Evolutionary conservation across 2,888 invertebrate genomes (phyloP).

Genomic region (Ypsolopha sequella): DNA sequence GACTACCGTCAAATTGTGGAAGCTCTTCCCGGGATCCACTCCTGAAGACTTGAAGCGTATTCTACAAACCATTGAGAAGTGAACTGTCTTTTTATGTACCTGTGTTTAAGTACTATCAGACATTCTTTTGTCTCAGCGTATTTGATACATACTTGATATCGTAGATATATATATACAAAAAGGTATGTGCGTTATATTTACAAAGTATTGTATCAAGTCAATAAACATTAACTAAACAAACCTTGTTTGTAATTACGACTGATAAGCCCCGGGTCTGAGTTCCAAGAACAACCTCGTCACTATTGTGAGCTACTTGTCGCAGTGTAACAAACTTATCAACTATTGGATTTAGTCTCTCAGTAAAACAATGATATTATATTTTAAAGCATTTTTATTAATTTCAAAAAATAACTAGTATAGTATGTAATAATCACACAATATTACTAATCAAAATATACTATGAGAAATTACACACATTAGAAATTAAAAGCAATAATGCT

Average conservation of each 20-base stretch:
- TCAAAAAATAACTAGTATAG: constrained; percentile 63
- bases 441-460: constrained; percentile 56
- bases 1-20: constrained; percentile 21
- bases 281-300: too few relatives aligned
- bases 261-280: neutral
- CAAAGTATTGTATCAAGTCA: neutral
- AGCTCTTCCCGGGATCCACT: constrained; percentile 19
- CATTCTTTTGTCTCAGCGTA: too few relatives aligned
- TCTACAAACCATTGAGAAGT: neutral
- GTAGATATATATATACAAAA: neutral
- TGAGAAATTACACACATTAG: constrained; percentile 55
- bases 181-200: neutral
- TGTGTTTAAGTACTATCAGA: neutral
- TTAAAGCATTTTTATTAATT: constrained; percentile 64
- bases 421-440: constrained; percentile 54
- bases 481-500: constrained; percentile 27
- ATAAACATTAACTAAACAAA: neutral
- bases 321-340: too few relatives aligned
- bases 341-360: neutral
- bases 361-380: constrained; percentile 20
- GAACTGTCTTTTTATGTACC: neutral
- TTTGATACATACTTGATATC: too few relatives aligned
- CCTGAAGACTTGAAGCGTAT: neutral
- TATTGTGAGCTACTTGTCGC: neutral
- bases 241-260: neutral